Conservation (phyloP, 2,113 vertebrate species). For the Pogona vitticeps region DNA sequence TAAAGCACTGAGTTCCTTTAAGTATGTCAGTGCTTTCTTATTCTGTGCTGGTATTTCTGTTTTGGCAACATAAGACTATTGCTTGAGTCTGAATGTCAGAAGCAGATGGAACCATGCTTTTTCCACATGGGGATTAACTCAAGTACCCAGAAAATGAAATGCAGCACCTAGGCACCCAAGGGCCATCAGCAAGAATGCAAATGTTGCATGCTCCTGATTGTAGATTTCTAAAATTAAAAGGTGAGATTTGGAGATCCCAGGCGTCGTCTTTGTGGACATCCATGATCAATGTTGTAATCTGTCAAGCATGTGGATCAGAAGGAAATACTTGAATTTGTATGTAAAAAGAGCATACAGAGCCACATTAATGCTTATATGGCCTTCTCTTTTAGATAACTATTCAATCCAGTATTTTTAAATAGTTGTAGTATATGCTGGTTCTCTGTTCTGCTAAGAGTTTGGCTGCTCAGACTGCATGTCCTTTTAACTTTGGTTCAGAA, state of each 20-base stretch:
- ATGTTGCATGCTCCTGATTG: constrained; percentile 25
- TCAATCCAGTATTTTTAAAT: too few species aligned
- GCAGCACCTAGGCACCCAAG: neutral
- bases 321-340: constrained; percentile 36
- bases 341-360: constrained; percentile 20
- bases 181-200: neutral
- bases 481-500: too few species aligned
- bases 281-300: constrained; percentile 49
- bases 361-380: constrained; percentile 38
- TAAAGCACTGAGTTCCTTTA: neutral
- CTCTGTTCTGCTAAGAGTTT: too few species aligned
- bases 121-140: neutral
- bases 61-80: too few species aligned
- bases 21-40: neutral
- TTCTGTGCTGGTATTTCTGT: neutral
- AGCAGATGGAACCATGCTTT: neutral
- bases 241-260: constrained; percentile 42
- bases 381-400: rapidly evolving
- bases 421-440: too few species aligned
- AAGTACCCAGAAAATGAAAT: neutral
- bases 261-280: constrained; percentile 12
- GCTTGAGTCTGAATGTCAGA: neutral
- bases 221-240: constrained; percentile 19
- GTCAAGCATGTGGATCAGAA: constrained; percentile 51
- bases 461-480: too few species aligned